These are phyloP conservation scores for Alethe diademata DNA, from an alignment of 2,113 vertebrate genomes.

Conservation along the genomic window DNA sequence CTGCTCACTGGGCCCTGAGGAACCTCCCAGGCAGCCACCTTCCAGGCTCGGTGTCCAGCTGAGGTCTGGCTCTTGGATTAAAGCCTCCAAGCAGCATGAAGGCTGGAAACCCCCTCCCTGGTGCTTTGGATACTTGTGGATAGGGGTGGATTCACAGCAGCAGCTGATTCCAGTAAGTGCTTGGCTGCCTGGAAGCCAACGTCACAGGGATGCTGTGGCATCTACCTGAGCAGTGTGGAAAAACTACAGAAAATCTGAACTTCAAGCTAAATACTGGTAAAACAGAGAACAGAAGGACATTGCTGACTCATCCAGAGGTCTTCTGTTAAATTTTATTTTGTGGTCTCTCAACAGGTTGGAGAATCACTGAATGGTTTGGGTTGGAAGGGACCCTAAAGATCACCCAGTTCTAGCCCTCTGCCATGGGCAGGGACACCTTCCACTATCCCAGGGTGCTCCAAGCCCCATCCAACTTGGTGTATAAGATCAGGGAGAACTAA, in stretches of 20 bases:
- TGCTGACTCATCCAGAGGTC: not conserved
- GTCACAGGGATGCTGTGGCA: not conserved
- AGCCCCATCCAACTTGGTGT: fast-evolving
- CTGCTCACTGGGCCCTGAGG: not conserved
- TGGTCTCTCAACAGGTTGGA: not conserved
- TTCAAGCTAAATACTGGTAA: not conserved
- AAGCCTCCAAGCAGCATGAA: not conserved
- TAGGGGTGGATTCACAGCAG: not conserved
- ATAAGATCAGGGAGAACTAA: not conserved
- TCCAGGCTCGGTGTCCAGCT: not conserved
- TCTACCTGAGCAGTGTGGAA: not conserved
- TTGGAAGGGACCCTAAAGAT: not conserved
- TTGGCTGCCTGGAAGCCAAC: not conserved
- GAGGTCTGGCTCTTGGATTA: not conserved
- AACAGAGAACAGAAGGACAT: not conserved
- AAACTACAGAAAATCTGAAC: not conserved
- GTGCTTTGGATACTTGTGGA: not conserved
- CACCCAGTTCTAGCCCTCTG: not conserved
- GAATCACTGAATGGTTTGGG: not conserved
- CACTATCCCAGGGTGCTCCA: not conserved
- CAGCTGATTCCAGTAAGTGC: not conserved
- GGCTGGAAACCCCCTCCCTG: not conserved
- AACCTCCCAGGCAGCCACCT: not conserved
- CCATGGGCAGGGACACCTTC: not conserved
- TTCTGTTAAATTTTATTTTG: not conserved